Percentiles rank a stretch among this genome's conserved stretches.
Evolutionary conservation across 2,797 vertebrate genomes (phyloP).

Genomic region (Bradypodion ventrale): DNA sequence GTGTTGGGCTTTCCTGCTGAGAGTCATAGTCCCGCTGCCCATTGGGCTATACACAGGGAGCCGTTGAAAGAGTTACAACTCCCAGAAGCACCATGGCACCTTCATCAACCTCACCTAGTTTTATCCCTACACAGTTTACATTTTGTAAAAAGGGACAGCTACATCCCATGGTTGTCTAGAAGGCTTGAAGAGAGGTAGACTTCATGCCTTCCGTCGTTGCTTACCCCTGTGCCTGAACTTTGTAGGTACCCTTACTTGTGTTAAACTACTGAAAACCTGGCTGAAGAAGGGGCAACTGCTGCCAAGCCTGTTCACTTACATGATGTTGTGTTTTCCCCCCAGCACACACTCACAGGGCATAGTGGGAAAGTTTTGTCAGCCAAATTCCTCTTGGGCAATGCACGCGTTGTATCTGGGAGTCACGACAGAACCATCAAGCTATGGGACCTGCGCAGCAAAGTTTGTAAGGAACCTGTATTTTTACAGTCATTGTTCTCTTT

Average conservation of each 20-base stretch:
- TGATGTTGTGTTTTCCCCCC: constrained; percentile 51
- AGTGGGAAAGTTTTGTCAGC: constrained; percentile 95
- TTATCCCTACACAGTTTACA: neutral
- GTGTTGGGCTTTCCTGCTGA: neutral
- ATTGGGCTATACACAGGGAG: no score
- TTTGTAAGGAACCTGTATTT: constrained; percentile 84
- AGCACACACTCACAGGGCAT: constrained; percentile 97
- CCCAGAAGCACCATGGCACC: neutral
- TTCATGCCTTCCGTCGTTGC: no score
- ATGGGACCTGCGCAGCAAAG: constrained; percentile 99
- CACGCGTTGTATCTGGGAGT: constrained; percentile 94
- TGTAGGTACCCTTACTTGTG: neutral
- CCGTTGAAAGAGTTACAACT: neutral
- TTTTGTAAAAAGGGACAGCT: neutral
- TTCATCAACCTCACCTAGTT: neutral
- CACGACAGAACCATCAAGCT: constrained; percentile 97
- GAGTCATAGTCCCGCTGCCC: no score
- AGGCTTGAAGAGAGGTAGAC: no score
- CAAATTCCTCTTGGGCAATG: constrained; percentile 94
- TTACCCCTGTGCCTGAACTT: no score
- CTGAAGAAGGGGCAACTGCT: neutral
- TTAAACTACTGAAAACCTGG: neutral
- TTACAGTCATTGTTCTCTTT: neutral
- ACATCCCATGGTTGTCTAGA: neutral
- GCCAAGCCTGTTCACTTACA: neutral